phyloP scores from a whole-genome alignment of 2,888 invertebrate species.

The Sarcophaga caerulescens region DNA sequence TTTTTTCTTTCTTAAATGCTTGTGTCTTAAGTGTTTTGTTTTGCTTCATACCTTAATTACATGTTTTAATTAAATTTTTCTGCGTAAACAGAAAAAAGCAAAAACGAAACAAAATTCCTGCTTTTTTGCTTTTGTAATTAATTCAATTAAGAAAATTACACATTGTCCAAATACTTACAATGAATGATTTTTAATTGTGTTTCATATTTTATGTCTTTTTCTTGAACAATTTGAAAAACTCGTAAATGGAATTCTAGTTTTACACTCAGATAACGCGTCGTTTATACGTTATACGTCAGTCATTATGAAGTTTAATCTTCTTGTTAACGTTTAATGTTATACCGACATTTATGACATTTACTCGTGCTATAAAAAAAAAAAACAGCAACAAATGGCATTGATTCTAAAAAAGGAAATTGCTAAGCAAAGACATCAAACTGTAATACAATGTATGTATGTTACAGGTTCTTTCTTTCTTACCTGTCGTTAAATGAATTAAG shows the following conservation, averaged over 20 bases:
- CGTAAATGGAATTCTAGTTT: slow-evolving; percentile 25
- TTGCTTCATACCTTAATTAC: neutral
- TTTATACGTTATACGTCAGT: neutral
- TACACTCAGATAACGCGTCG: neutral
- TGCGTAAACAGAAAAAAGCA: too few relatives aligned
- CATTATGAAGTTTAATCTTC: slow-evolving; percentile 47
- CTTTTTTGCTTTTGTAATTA: neutral
- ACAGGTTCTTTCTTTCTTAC: too few relatives aligned
- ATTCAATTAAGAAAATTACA: slow-evolving; percentile 52
- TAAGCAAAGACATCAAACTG: neutral
- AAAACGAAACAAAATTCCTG: too few relatives aligned
- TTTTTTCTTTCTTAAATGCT: neutral
- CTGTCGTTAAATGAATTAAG: too few relatives aligned
- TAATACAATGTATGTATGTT: too few relatives aligned
- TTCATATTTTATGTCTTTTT: neutral
- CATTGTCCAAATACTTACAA: slow-evolving; percentile 25
- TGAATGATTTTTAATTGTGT: slow-evolving; percentile 13
- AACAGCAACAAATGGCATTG: neutral
- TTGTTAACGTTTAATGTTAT: slow-evolving; percentile 64
- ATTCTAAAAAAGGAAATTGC: slow-evolving; percentile 18
- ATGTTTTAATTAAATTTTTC: slow-evolving; percentile 26
- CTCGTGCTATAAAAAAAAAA: slow-evolving; percentile 15
- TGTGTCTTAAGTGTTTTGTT: slow-evolving; percentile 47
- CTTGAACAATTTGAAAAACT: slow-evolving; percentile 30
- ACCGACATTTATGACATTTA: slow-evolving; percentile 62